These are phyloP conservation scores for Amblyjoppa fuscipennis DNA, from an alignment of 2,888 invertebrate species.

Conservation along the genomic window DNA sequence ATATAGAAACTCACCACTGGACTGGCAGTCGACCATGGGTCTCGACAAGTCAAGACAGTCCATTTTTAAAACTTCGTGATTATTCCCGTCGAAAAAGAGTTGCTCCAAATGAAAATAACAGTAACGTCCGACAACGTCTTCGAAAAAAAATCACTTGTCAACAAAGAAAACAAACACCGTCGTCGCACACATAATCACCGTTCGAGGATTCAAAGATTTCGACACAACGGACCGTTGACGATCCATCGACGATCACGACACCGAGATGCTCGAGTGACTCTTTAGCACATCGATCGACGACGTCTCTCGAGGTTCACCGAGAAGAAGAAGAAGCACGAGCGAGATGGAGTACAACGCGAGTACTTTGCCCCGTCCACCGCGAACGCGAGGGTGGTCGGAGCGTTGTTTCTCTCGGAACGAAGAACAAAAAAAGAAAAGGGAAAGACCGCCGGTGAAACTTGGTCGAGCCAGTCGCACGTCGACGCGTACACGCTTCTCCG, in stretches of 20 bases:
- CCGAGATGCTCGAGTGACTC: background rate
- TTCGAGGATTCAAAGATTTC: background rate
- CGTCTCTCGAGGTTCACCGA: background rate
- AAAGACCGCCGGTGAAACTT: slow-evolving; percentile 1
- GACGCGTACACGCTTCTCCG: background rate
- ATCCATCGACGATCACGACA: slow-evolving; percentile 31
- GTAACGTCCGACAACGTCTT: slow-evolving; percentile 35
- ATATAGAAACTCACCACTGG: slow-evolving; percentile 79
- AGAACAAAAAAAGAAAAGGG: background rate
- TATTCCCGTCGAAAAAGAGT: slow-evolving; percentile 21
- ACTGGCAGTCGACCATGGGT: slow-evolving; percentile 76
- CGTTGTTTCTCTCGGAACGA: slow-evolving; percentile 1
- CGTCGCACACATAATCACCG: slow-evolving; percentile 59
- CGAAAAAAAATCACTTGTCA: slow-evolving; percentile 38
- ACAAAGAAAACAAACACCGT: slow-evolving; percentile 56
- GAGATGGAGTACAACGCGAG: background rate
- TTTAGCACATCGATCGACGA: slow-evolving; percentile 9
- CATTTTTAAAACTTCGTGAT: slow-evolving; percentile 58
- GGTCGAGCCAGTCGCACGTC: slow-evolving; percentile 11
- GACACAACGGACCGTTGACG: background rate
- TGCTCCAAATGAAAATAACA: slow-evolving; percentile 26
- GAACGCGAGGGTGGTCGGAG: slow-evolving; percentile 25
- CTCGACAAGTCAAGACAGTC: slow-evolving; percentile 78
- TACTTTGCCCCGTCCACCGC: background rate
- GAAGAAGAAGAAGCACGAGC: background rate